These are phyloP conservation scores for Fregetta grallaria DNA, from an alignment of 2,113 vertebrate genomes.

Conservation along the genomic window DNA sequence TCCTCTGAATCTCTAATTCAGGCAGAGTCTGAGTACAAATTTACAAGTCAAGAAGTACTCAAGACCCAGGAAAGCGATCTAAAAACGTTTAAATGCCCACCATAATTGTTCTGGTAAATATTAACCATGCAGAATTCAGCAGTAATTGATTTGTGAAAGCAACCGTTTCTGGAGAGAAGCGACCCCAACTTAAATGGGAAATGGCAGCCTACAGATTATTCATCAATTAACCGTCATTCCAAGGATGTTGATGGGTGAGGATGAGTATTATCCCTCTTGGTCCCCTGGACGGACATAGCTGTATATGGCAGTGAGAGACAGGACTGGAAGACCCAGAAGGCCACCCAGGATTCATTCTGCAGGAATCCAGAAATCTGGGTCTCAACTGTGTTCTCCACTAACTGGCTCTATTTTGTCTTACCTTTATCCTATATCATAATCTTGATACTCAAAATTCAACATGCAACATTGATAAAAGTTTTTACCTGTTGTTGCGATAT, in stretches of 20 bases:
- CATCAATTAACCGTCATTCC: background rate
- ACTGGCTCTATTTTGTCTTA: background rate
- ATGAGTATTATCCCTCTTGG: background rate
- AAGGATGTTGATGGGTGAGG: background rate
- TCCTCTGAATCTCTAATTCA: background rate
- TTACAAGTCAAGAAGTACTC: background rate
- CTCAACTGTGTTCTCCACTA: background rate
- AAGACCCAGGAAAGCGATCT: background rate
- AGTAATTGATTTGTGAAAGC: background rate
- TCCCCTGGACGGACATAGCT: rapidly evolving
- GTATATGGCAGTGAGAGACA: background rate
- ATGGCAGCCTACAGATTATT: background rate
- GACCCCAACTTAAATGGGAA: background rate
- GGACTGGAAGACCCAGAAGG: background rate
- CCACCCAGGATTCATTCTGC: background rate
- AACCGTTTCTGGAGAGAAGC: background rate
- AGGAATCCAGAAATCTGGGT: background rate
- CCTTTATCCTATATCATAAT: background rate
- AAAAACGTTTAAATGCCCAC: background rate
- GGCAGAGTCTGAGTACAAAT: background rate
- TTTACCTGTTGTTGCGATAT: too few relatives aligned
- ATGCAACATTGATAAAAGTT: background rate
- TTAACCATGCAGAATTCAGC: background rate
- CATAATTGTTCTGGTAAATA: background rate
- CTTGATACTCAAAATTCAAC: background rate